These are phyloP conservation scores for Hyles lineata DNA, from an alignment of 2,888 invertebrate genomes.

Conservation along the genomic window DNA sequence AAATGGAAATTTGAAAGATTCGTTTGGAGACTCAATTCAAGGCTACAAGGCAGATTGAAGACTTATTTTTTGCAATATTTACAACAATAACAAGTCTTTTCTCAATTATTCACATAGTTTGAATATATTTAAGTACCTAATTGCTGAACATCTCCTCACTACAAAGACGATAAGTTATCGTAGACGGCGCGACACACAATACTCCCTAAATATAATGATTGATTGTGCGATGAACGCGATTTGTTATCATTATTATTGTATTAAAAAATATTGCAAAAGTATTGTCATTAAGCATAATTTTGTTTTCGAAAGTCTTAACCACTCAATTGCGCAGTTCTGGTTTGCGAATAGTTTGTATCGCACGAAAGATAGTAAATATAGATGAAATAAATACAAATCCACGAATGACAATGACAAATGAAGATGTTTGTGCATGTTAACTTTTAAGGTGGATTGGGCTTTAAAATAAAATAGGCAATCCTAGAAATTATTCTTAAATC, in stretches of 20 bases:
- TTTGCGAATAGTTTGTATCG: background rate
- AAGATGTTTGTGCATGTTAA: background rate
- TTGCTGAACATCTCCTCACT: background rate
- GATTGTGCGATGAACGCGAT: conserved; percentile 2
- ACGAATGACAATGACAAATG: too few relatives aligned
- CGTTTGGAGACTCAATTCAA: too few relatives aligned
- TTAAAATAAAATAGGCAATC: too few relatives aligned
- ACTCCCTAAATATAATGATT: conserved; percentile 20
- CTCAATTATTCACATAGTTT: too few relatives aligned
- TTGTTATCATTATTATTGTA: background rate
- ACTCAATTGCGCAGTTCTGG: background rate
- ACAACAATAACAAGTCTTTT: too few relatives aligned
- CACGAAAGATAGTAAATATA: background rate
- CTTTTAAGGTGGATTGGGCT: too few relatives aligned
- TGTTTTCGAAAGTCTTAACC: background rate
- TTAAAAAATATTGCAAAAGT: background rate
- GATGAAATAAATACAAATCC: background rate
- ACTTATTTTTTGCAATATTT: too few relatives aligned
- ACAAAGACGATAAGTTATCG: conserved; percentile 31
- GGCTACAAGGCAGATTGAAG: too few relatives aligned
- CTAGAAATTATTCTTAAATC: too few relatives aligned
- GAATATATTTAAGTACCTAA: too few relatives aligned
- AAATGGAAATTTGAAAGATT: too few relatives aligned
- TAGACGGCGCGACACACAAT: conserved; percentile 38
- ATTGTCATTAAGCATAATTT: background rate